phyloP scores from a whole-genome alignment of 2,113 vertebrate genomes.

The Phodopus roborovskii region DNA sequence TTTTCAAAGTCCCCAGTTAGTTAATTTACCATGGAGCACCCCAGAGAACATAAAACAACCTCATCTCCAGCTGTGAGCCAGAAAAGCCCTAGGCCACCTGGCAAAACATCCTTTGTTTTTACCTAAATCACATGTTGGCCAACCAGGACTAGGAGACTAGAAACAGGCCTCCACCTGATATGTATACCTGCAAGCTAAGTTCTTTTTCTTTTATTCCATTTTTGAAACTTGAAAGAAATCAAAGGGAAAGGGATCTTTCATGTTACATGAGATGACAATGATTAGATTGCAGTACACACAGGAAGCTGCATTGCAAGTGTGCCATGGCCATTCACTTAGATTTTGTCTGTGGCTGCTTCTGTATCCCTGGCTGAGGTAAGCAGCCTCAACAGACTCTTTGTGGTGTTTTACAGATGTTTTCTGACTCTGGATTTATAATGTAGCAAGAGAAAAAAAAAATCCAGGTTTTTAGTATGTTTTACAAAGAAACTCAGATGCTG shows the following conservation, averaged over 20 bases:
- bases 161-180: not conserved
- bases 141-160: not conserved
- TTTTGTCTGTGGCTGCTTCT: not conserved
- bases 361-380: not conserved
- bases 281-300: not conserved
- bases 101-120: not conserved
- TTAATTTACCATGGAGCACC: not conserved
- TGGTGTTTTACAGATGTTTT: not conserved
- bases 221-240: not conserved
- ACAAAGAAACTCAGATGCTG: slow-evolving; percentile 60
- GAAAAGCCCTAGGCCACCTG: not conserved
- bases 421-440: not conserved
- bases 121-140: not conserved
- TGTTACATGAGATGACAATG: not conserved
- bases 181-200: not conserved
- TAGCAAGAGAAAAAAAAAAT: not conserved
- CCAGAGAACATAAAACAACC: not conserved
- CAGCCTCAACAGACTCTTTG: not conserved
- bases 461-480: slow-evolving; percentile 20
- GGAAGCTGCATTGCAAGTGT: not conserved
- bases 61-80: not conserved
- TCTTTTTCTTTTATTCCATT: not conserved
- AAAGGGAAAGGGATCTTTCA: not conserved
- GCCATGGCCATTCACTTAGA: not conserved
- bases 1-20: not conserved